A percentile compares a stretch with the other conserved stretches of the same genome.
Conservation (phyloP, 2,797 vertebrate species). For the Masticophis lateralis region DNA sequence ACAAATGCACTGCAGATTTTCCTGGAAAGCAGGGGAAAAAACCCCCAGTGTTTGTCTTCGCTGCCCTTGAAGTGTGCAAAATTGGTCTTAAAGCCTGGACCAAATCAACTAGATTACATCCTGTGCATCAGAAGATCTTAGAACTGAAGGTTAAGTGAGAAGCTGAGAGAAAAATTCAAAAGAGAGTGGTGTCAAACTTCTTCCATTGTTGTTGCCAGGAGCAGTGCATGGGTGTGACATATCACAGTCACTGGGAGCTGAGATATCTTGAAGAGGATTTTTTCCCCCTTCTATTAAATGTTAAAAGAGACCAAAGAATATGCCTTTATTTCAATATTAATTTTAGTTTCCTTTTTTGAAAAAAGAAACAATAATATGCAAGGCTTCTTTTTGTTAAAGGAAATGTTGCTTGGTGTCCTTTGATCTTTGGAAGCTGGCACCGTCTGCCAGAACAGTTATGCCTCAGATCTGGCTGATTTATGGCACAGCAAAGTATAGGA, state of each 20-base stretch:
- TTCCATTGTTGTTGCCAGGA: background rate
- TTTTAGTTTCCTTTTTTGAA: background rate
- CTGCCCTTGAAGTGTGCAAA: background rate
- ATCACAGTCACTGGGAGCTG: background rate
- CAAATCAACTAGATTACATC: background rate
- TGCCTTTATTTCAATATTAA: background rate
- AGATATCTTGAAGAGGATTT: background rate
- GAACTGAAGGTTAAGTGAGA: background rate
- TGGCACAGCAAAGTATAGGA: background rate
- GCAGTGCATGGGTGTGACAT: background rate
- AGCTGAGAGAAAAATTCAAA: background rate
- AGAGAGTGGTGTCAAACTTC: background rate
- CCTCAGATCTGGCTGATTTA: background rate
- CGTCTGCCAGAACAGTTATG: background rate
- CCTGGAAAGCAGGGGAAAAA: background rate
- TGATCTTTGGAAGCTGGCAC: background rate
- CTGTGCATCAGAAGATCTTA: background rate
- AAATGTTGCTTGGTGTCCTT: background rate
- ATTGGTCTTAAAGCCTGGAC: background rate
- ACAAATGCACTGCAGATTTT: background rate
- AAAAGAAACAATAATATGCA: background rate
- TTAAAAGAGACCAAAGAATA: background rate
- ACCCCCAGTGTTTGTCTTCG: background rate
- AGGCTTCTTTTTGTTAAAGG: background rate
- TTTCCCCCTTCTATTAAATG: background rate